Evolutionary conservation across 2,888 invertebrate species (phyloP), one percentile per base, ranked within the genome.

Genomic region (Ormyrus labotus): DNA sequence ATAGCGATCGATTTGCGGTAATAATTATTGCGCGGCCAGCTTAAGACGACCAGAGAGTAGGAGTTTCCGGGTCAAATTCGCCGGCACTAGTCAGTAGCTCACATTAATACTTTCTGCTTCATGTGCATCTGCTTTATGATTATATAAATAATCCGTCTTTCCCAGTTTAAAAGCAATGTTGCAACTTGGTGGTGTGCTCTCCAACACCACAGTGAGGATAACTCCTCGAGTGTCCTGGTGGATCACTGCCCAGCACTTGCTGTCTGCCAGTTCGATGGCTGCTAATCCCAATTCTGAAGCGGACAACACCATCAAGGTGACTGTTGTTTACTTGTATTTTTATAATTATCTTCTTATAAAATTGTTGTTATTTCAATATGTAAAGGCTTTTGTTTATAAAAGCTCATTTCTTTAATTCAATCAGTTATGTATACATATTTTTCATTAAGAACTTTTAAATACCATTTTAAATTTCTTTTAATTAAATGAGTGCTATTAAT

Each of bases 161-260:
- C 78, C 10, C 72, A 82, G 83, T 73, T 82, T 80, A 48, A 81
- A 81, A 76, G 84, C 75, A 82, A 88, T 88, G 87, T 73, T 88
- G 78, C 87, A 87, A 78, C 83, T 87, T 76, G 84, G 83, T 60
- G 78, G 84, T 7, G 69, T 78, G n/a, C 51, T 86, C 47, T 84
- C 80, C 19, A 84, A 78, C 63, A 60, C 83, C 48, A 71, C 82
- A 2, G 74, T 83, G 3, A 85, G 85, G 73, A 73, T 82, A 19
- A 82, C 81, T 11, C 83, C 86, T 5, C 67, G 83, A 72, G 67
- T 60, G 7, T 81, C 79, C 7, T 82, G 83, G 82, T 84, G 83
- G 78, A 69, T 81, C 13, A 79, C 82, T n/a, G 76, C 83, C 13
- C 84, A 85, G 69, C 84, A 85, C 48, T 80, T 84, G 34, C 72